Evolutionary conservation across 1,140 invertebrate species (phyloP), one percentile per base, ranked within the genome.

Genomic region (Meloidogyne floridensis): DNA sequence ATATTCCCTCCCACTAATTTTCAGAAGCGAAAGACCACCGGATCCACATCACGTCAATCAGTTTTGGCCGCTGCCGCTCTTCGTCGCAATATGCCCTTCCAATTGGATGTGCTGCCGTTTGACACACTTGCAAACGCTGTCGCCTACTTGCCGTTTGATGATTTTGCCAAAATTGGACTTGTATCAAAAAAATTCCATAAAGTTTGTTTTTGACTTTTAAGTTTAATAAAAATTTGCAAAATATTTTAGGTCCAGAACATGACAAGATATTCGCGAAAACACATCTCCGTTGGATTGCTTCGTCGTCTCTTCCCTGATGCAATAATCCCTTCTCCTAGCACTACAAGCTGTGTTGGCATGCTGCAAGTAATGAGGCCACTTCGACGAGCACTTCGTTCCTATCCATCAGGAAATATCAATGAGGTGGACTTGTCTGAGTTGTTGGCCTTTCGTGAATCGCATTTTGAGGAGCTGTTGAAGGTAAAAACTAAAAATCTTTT

Each of bases 371-470:
- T 79, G 65, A 1, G 43, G 1, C 77, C 65, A 51, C 13, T 79
- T 43, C 65, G 77, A 11, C 65, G 65, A 51, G 65, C 69, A 32
- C 42, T 79, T 69, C 20, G 65, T 32, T 71, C 65, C 7, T 79
- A 69, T 32, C 77, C 77, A 18, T 43, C 20, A 51, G 72, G 65
- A 71, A 79, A 79, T 72, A 79, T 79, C 10, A 69, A 72, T 2
- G 77, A 79, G 43, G 77, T 79, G 13, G 77, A 79, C 59, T 47
- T 79, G 77, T 71, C 65, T 20, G 51, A 79, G 10, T 79, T 79
- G 51, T 10, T 69, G 1, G 69, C 77, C 65, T 79, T 79, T 9
- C 77, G 77, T 11, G 65, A 71, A 51, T 79, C 77, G 0, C 77
- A 79, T 69, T 79, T 79, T 47, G 77, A 54, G 53, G 77, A 79